phyloP scores from a whole-genome alignment of 1,140 invertebrate genomes.

The Teleopsis dalmanni region DNA sequence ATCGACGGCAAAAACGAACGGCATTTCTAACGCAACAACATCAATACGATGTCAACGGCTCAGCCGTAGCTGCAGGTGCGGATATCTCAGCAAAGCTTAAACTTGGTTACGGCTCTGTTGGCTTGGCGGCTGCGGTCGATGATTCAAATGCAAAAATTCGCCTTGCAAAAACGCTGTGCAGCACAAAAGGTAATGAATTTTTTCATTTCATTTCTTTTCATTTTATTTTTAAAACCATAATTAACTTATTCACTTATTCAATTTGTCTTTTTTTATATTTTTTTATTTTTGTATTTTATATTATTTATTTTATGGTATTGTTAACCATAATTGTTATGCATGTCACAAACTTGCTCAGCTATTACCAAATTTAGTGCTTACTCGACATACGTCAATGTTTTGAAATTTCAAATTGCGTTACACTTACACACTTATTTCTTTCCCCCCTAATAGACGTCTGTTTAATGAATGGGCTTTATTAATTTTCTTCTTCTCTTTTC shows the following conservation, averaged over 20 bases:
- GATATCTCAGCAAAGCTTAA: not conserved
- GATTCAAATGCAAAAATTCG: slow-evolving; percentile 38
- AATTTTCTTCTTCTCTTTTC: too few relatives aligned
- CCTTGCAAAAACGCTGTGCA: slow-evolving; percentile 34
- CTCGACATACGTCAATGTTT: too few relatives aligned
- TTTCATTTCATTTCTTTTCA: too few relatives aligned
- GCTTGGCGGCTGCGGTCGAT: slow-evolving; percentile 36
- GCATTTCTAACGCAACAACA: not conserved
- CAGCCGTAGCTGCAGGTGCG: not conserved
- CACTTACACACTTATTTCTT: too few relatives aligned
- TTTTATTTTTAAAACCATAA: too few relatives aligned
- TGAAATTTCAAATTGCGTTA: too few relatives aligned
- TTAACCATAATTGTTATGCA: not conserved
- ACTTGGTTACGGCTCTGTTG: slow-evolving; percentile 18
- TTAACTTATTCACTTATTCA: too few relatives aligned
- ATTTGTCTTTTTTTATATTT: too few relatives aligned
- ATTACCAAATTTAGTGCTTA: too few relatives aligned
- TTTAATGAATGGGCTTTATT: too few relatives aligned
- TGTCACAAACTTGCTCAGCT: not conserved
- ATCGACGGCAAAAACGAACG: not conserved
- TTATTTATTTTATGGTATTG: not conserved
- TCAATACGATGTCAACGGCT: too few relatives aligned
- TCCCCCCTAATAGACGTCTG: too few relatives aligned
- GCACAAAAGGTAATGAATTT: slow-evolving; percentile 35
- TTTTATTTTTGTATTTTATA: not conserved